Evolutionary conservation across 2,113 vertebrate species (phyloP).

Genomic region (Lipotes vexillifer): DNA sequence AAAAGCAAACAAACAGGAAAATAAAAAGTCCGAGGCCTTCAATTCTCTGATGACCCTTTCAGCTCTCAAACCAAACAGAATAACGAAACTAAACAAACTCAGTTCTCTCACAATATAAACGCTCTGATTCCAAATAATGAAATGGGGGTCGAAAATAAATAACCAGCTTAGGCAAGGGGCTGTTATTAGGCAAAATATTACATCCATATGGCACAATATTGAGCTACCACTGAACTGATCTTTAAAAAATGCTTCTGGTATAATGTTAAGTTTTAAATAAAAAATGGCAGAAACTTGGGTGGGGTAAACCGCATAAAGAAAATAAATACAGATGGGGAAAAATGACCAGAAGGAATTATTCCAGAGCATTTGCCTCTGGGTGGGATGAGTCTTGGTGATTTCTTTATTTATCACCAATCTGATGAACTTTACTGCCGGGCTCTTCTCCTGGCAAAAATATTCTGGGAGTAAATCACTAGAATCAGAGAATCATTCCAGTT

Average conservation of each 20-base stretch:
- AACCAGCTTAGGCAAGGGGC: neutral
- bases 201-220: neutral
- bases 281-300: neutral
- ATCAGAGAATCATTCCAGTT: neutral
- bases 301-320: neutral
- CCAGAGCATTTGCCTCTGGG: neutral
- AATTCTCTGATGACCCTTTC: neutral
- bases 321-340: neutral
- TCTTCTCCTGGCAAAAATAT: neutral
- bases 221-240: neutral
- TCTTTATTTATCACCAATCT: neutral
- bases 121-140: neutral
- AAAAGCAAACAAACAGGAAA: neutral
- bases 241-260: neutral
- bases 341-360: neutral
- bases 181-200: neutral
- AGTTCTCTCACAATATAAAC: neutral
- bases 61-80: neutral
- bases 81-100: neutral
- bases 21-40: neutral
- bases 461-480: neutral
- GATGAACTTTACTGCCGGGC: neutral
- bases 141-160: neutral
- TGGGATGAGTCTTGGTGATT: neutral
- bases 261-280: neutral